phyloP scores from a whole-genome alignment of 2,888 invertebrate genomes.

The Therioaphis trifolii region DNA sequence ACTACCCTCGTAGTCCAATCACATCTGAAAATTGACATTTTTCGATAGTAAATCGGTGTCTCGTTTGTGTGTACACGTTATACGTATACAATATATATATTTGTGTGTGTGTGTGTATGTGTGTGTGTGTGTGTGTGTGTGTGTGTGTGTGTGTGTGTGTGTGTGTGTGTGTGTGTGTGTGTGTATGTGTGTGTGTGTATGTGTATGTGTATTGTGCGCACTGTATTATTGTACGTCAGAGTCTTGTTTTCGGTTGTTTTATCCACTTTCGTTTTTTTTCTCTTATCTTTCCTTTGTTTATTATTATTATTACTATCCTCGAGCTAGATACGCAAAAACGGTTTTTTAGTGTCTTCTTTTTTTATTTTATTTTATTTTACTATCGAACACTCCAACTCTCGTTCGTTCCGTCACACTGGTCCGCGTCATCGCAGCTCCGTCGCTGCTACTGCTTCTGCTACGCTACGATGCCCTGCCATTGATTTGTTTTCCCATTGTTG shows the following conservation, averaged over 20 bases:
- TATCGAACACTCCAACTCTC: constrained; percentile 15
- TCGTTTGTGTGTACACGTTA: too few relatives aligned
- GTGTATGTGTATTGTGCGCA: background rate
- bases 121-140: too few relatives aligned
- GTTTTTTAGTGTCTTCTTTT: constrained; percentile 36
- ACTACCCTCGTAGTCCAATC: constrained; percentile 29
- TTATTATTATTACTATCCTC: constrained; percentile 35
- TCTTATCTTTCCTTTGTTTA: constrained; percentile 1
- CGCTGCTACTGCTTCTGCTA: too few relatives aligned
- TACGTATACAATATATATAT: too few relatives aligned
- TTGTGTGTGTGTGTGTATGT: too few relatives aligned
- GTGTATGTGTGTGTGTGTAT: too few relatives aligned
- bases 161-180: too few relatives aligned
- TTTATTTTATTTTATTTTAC: constrained; percentile 11
- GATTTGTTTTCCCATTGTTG: background rate
- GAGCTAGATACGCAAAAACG: constrained; percentile 30
- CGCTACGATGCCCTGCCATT: background rate
- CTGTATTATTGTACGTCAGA: constrained; percentile 22
- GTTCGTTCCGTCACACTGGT: background rate
- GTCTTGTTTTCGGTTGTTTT: constrained; percentile 23
- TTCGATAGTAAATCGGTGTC: constrained; percentile 52
- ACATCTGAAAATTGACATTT: constrained; percentile 48
- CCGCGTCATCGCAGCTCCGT: background rate
- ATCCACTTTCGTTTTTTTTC: background rate
- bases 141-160: too few relatives aligned